phyloP scores from a whole-genome alignment of 2,797 vertebrate genomes.

The Microcaecilia unicolor region DNA sequence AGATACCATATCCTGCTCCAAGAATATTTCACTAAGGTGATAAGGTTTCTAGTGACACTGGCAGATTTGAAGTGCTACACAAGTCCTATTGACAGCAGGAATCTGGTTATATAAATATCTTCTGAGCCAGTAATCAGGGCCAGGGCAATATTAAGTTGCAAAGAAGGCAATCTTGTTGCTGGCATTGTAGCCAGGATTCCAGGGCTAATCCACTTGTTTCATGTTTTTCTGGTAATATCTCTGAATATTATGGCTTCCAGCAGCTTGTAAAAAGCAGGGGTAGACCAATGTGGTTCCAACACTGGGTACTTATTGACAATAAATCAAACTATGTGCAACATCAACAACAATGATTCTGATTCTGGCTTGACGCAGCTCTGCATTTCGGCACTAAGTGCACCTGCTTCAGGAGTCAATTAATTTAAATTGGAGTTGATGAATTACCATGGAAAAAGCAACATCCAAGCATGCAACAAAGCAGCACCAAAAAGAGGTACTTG shows the following conservation, averaged over 20 bases:
- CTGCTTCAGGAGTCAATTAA: no score
- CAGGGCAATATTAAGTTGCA: conserved; percentile 43
- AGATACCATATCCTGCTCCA: conserved; percentile 27
- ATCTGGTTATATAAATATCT: conserved; percentile 40
- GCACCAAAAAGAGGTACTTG: no score
- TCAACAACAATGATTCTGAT: no score
- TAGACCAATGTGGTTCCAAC: no score
- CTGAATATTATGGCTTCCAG: not conserved
- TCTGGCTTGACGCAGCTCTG: no score
- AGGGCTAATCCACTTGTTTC: not conserved
- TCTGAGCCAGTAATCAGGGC: conserved; percentile 46
- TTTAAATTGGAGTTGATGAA: no score
- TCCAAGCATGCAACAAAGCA: no score
- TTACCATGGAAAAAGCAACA: no score
- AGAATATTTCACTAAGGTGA: conserved; percentile 45
- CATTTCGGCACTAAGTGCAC: no score
- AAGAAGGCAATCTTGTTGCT: conserved; percentile 22
- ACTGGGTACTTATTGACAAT: no score
- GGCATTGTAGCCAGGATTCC: conserved; percentile 22
- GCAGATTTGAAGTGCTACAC: conserved; percentile 13
- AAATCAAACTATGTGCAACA: no score
- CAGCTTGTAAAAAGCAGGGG: not conserved
- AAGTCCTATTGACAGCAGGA: conserved; percentile 27
- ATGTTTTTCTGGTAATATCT: conserved; percentile 1
- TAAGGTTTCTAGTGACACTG: conserved; percentile 29